Conservation (phyloP, 2,888 invertebrate genomes). For the Callosobruchus maculatus region DNA sequence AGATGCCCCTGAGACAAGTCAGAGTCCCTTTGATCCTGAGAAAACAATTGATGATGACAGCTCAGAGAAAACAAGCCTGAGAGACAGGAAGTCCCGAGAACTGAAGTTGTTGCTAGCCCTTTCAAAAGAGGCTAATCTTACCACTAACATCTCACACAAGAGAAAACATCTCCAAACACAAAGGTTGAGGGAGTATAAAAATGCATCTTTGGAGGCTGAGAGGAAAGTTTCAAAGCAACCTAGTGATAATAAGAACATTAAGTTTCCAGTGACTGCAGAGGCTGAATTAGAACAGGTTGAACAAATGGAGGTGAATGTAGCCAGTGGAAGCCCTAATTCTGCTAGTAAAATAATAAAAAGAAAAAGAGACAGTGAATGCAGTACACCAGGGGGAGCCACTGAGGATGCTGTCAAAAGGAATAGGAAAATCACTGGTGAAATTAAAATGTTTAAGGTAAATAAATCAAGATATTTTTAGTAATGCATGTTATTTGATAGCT, state of each 20-base stretch:
- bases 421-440: constrained; percentile 25
- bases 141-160: constrained; percentile 51
- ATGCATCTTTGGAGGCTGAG: constrained; percentile 4
- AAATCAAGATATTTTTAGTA: constrained; percentile 1
- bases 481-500: background rate
- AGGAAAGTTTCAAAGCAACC: background rate
- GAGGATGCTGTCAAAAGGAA: constrained; percentile 18
- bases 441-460: constrained; percentile 31
- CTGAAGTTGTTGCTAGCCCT: constrained; percentile 62
- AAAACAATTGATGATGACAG: constrained; percentile 20
- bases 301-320: constrained; percentile 16
- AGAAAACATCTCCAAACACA: constrained; percentile 46
- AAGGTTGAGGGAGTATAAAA: constrained; percentile 15
- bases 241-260: constrained; percentile 16
- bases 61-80: constrained; percentile 19
- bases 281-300: constrained; percentile 34
- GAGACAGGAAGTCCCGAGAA: constrained; percentile 44
- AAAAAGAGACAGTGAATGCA: constrained; percentile 29
- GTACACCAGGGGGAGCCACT: constrained; percentile 24
- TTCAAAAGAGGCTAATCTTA: constrained; percentile 65
- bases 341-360: constrained; percentile 21
- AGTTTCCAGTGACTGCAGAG: constrained; percentile 39
- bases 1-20: background rate
- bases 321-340: constrained; percentile 8
- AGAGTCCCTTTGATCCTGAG: constrained; percentile 1